These are phyloP conservation scores for Stegastes partitus DNA, from an alignment of 2,113 vertebrate species.

Conservation along the genomic window DNA sequence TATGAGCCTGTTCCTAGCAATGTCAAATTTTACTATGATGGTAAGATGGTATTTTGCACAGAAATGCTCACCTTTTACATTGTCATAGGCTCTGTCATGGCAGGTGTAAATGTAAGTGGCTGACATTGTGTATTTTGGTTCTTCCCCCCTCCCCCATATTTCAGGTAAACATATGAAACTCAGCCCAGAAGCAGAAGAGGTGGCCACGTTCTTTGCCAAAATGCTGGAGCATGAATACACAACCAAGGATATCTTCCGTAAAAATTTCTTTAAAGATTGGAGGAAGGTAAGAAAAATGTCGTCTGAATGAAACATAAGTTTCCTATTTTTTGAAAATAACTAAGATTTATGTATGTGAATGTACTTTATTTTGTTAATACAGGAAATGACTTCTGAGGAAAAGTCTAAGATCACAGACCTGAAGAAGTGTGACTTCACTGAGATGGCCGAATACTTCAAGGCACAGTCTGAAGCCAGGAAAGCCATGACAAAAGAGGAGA, in stretches of 20 bases:
- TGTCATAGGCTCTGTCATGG: too few relatives aligned
- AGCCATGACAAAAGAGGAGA: slow-evolving; percentile 95
- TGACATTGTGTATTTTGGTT: neutral
- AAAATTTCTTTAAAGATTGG: slow-evolving; percentile 99
- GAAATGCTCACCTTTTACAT: neutral
- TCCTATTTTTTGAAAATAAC: neutral
- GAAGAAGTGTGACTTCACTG: slow-evolving; percentile 95
- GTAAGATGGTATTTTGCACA: slow-evolving; percentile 75
- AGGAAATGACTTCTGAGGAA: slow-evolving; percentile 98
- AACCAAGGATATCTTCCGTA: slow-evolving; percentile 97
- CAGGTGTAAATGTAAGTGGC: neutral
- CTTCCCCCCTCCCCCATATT: neutral
- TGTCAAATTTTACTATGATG: slow-evolving; percentile 97
- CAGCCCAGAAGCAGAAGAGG: slow-evolving; percentile 94
- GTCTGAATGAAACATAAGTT: neutral
- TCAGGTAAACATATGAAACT: slow-evolving; percentile 95
- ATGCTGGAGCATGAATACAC: slow-evolving; percentile 99
- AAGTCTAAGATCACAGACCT: slow-evolving; percentile 90
- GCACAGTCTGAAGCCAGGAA: slow-evolving; percentile 95
- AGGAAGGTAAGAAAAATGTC: slow-evolving; percentile 87
- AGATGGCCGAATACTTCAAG: slow-evolving; percentile 96
- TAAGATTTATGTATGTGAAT: neutral
- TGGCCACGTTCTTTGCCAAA: slow-evolving; percentile 98
- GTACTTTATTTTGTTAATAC: slow-evolving; percentile 7
- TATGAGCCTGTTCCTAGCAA: slow-evolving; percentile 94